Base-by-base conservation (phyloP, 2,797 vertebrate species). In the Ctenopoma kingsleyae region DNA sequence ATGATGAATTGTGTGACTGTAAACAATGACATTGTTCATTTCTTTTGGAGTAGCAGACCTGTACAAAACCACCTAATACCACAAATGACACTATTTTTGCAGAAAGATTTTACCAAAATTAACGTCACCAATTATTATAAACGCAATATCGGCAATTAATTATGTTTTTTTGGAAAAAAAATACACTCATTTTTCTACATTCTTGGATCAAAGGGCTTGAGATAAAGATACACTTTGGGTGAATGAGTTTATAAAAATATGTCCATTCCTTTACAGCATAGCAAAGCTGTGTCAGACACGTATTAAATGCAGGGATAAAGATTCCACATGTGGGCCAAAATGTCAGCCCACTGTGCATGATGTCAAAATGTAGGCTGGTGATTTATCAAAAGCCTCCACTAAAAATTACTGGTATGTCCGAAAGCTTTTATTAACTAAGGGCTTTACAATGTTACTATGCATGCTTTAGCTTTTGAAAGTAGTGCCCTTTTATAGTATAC, bases 351-450 rank as follows among this genome's bases (percentile, higher is more conserved):
- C 65, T 71, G 47, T n/a, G 35, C 41, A 17, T 64, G 72, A 49
- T 77, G 74, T 74, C 70, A 67, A 64, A 51, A 74, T 46, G 46
- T 40, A 64, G 63, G 54, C 50, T 73, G 67, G 32, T 67, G 43
- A 71, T 63, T 51, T 50, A 63, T 52, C 47, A 60, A 47, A 22
- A 74, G 27, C 40, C 22, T 43, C n/a, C n/a, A 20, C 56, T 19
- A 30, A 73, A 59, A 77, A 78, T 43, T 16, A 60, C 27, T 23
- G 8, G 19, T 32, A 50, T 46, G 58, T 78, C 40, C 50, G 56
- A 74, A 76, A 71, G 56, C 52, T 58, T 77, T 70, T 71, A 67
- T 80, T 73, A 80, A 76, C 40, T n/a, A 60, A 77, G 19, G 52
- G 30, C 30, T 32, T 32, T 32, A 40, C 46, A 54, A 52, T 60